Percentiles rank a stretch among this genome's conserved stretches.
These are phyloP conservation scores for Hippocampus zosterae DNA, from an alignment of 2,113 vertebrate genomes.

Conservation along the genomic window DNA sequence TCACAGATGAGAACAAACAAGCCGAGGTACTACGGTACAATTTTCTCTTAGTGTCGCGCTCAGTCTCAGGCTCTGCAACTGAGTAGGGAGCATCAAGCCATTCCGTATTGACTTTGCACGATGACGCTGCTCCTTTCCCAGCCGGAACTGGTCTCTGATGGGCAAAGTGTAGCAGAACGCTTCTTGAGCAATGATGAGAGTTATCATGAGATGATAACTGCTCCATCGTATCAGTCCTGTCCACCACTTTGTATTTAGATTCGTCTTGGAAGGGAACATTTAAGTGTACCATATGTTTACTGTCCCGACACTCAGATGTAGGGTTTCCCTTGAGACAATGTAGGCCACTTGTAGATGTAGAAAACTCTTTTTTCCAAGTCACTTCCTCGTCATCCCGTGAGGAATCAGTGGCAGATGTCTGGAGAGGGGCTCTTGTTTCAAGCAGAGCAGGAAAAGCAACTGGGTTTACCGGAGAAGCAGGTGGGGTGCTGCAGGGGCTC, in stretches of 20 bases:
- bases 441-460: slow-evolving; percentile 63
- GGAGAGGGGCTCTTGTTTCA: slow-evolving; percentile 60
- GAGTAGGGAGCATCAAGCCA: slow-evolving; percentile 45
- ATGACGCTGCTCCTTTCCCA: slow-evolving; percentile 51
- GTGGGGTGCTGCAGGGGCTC: slow-evolving; percentile 85
- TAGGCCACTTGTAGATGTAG: slow-evolving; percentile 76
- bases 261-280: slow-evolving; percentile 70
- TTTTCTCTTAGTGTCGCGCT: slow-evolving; percentile 57
- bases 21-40: slow-evolving; percentile 76
- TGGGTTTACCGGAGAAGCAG: slow-evolving; percentile 78
- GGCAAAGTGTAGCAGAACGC: slow-evolving; percentile 76
- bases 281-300: slow-evolving; percentile 73
- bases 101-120: slow-evolving; percentile 48
- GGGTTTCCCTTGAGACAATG: slow-evolving; percentile 74
- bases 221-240: slow-evolving; percentile 33
- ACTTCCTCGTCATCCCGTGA: slow-evolving; percentile 62
- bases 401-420: slow-evolving; percentile 69
- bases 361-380: slow-evolving; percentile 69
- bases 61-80: slow-evolving; percentile 45
- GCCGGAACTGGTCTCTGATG: slow-evolving; percentile 67
- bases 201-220: slow-evolving; percentile 56
- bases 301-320: slow-evolving; percentile 70
- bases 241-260: slow-evolving; percentile 41
- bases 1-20: slow-evolving; percentile 61
- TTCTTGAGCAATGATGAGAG: slow-evolving; percentile 70